Base-by-base conservation (phyloP, 2,113 vertebrate species). In the Eulemur rufifrons region DNA sequence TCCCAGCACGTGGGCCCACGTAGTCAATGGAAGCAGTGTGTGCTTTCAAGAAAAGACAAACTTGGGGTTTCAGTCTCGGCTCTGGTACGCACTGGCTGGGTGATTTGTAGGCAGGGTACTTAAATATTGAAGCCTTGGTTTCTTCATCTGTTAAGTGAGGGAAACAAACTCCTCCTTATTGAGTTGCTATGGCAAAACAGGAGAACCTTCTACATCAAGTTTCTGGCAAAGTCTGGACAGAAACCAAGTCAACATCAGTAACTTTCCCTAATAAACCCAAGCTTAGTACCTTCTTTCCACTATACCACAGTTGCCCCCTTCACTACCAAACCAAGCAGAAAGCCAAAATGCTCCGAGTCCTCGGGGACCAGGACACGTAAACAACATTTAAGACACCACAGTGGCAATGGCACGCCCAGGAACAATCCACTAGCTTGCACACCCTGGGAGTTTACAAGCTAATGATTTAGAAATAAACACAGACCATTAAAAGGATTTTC, bases 401-500 rank as follows among this genome's bases (percentile, higher is more conserved):
- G 56, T 20, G 64, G 64, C 56, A 68, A 56, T 0, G 0, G 42
- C 13, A 20, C 1, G 6, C 25, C 45, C 18, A 23, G 42, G n/a
- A 77, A 86, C 52, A 78, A 47, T 20, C 73, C 47, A 15, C 52
- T 2, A 66, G 71, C 52, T 78, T 37, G 14, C 17, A 15, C 0
- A 17, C 56, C 54, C 74, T 3, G 42, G 74, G 76, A 92, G 63
- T 50, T 81, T 18, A 90, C 13, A 83, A 89, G 88, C 52, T 68
- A 17, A 84, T 78, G 63, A 90, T 59, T 92, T 45, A 95, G 93
- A 86, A 90, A 90, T 56, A 90, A 97, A 69, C 85, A 86, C 37
- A 66, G 64, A 47, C 96, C 94, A 71, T 91, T 89, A 84, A 78
- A 85, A 50, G 96, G 80, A 12, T 86, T 96, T 96, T 97, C 74